phyloP scores from a whole-genome alignment of 2,113 vertebrate species.

The Camelus bactrianus region DNA sequence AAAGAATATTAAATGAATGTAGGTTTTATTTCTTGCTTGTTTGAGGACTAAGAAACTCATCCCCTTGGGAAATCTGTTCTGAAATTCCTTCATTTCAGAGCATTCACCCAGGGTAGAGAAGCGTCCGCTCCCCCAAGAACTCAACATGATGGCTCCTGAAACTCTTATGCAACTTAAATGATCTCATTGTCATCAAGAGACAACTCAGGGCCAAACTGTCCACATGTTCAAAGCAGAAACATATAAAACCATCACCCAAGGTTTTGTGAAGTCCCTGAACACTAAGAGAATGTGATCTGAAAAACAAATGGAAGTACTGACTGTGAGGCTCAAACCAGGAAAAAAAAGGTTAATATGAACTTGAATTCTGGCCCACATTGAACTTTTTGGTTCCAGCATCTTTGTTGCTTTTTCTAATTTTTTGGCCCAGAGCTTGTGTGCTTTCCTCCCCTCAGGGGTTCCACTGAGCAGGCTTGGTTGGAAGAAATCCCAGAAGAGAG shows the following conservation, averaged over 20 bases:
- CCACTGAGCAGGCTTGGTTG: slow-evolving; percentile 29
- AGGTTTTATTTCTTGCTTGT: background rate
- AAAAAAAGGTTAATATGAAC: slow-evolving; percentile 45
- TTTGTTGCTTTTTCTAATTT: slow-evolving; percentile 75
- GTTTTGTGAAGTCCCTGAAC: background rate
- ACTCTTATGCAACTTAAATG: background rate
- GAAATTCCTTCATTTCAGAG: background rate
- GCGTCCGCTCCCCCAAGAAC: background rate
- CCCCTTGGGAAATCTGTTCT: background rate
- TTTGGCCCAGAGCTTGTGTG: slow-evolving; percentile 52
- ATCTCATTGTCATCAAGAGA: background rate
- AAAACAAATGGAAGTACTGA: background rate
- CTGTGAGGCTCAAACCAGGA: background rate
- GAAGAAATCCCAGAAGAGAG: slow-evolving; percentile 69
- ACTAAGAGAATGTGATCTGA: background rate
- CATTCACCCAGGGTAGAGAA: background rate
- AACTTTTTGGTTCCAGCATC: slow-evolving; percentile 65
- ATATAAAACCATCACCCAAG: background rate
- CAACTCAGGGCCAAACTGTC: background rate
- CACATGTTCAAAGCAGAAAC: background rate
- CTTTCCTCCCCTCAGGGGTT: slow-evolving; percentile 54
- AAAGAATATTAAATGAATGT: background rate
- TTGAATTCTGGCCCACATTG: slow-evolving; percentile 62
- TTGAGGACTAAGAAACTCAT: background rate
- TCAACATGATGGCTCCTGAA: background rate